Evolutionary conservation across 2,113 vertebrate genomes (phyloP), one percentile per base, ranked within the genome.

Genomic region (Perca schrenkii): DNA sequence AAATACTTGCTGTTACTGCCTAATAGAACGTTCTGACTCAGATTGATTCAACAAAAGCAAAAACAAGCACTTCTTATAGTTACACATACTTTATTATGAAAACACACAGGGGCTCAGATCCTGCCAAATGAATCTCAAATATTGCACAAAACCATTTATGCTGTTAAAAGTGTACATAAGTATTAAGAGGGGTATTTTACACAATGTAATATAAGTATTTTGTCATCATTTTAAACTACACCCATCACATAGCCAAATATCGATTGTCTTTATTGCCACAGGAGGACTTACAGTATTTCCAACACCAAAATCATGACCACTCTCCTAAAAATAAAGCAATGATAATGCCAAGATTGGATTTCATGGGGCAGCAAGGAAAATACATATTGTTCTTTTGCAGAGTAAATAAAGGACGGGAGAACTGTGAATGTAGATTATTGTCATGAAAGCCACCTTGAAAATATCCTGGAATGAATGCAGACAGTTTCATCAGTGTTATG

Each of bases 71-170:
- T 52, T 54, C 6, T n/a, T 67, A 19, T 25, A 15, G 13, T 74
- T 60, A 89, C 65, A 80, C 56, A 82, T 50, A 73, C 54, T 90
- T 88, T 90, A 90, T 86, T 88, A 28, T 73, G 69, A 83, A 77
- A 64, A 75, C 36, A 69, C 76, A 80, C 25, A 72, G 31, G 54
- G 74, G 77, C 65, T 89, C 79, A 69, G 71, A 77, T 68, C 50
- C 62, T 72, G 58, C 40, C 40, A 79, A 74, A 64, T 71, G 4
- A 70, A 70, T 58, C 16, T 61, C n/a, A 63, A 34, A 69, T 81
- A 80, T 71, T 83, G 79, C 80, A 90, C 77, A 80, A 71, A 66
- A 67, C 56, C 36, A 56, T 72, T 66, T 15, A 66, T 79, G 58
- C 67, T 82, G 53, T 61, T 77, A 17, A 60, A 82, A 81, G 57